Conservation (phyloP, 2,797 vertebrate species). For the Sebastes elongatus region DNA sequence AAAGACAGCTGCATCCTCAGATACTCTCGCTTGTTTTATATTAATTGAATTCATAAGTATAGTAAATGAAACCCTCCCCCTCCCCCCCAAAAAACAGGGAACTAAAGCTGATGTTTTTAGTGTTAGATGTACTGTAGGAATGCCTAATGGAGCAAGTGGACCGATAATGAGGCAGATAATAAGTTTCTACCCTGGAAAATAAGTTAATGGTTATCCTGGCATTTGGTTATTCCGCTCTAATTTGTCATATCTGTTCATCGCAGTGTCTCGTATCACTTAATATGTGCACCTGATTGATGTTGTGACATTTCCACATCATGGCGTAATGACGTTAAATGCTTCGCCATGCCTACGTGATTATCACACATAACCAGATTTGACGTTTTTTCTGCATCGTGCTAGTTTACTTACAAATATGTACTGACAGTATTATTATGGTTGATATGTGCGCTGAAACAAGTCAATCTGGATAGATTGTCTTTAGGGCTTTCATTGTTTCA, state of each 20-base stretch:
- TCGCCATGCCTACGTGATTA: neutral
- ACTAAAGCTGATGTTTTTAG: neutral
- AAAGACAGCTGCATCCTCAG: neutral
- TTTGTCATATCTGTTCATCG: slow-evolving; percentile 31
- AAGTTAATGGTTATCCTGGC: neutral
- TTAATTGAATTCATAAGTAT: neutral
- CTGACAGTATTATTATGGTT: slow-evolving; percentile 7
- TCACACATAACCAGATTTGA: slow-evolving; percentile 24
- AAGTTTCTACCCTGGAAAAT: neutral
- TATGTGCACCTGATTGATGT: slow-evolving; percentile 13
- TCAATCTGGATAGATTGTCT: slow-evolving; percentile 24
- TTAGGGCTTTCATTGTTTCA: slow-evolving; percentile 41
- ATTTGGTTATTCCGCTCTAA: neutral
- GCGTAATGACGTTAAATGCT: slow-evolving; percentile 11
- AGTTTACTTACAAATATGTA: slow-evolving; percentile 14
- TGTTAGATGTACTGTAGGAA: neutral
- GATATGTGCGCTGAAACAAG: slow-evolving; percentile 12
- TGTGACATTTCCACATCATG: neutral
- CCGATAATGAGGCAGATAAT: slow-evolving; percentile 14
- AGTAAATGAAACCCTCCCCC: neutral
- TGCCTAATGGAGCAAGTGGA: neutral
- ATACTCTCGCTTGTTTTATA: neutral
- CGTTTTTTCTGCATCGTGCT: neutral
- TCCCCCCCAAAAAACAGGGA: neutral
- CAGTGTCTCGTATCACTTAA: neutral